phyloP scores from a whole-genome alignment of 2,888 invertebrate species.

The Pyrochroa serraticornis region DNA sequence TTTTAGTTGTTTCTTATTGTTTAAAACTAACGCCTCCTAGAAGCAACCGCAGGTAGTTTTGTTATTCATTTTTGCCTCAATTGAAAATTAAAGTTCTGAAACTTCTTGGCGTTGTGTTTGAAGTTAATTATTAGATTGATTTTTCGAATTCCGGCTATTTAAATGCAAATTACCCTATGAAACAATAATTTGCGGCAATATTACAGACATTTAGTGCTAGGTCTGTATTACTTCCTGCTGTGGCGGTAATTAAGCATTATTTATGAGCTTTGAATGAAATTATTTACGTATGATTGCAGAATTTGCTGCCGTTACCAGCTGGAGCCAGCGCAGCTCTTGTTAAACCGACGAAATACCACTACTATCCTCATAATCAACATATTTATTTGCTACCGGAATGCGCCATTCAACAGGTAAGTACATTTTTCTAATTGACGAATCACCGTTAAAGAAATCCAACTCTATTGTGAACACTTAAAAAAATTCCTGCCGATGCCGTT shows the following conservation, averaged over 20 bases:
- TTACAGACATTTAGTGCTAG: too few relatives aligned
- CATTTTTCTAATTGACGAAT: not conserved
- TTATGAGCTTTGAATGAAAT: constrained; percentile 22
- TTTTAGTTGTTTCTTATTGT: not conserved
- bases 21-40: not conserved
- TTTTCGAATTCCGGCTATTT: not conserved
- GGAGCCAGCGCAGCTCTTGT: constrained; percentile 73
- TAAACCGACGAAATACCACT: constrained; percentile 91
- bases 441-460: not conserved
- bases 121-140: not conserved
- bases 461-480: too few relatives aligned
- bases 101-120: not conserved
- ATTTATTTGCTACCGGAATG: constrained; percentile 91
- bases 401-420: constrained; percentile 84
- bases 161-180: not conserved
- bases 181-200: not conserved
- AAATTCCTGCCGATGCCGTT: too few relatives aligned
- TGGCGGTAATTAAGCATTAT: not conserved
- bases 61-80: not conserved
- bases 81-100: constrained; percentile 3
- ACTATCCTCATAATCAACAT: constrained; percentile 93
- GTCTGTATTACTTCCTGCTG: too few relatives aligned
- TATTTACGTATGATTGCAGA: constrained; percentile 61
- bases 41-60: too few relatives aligned
- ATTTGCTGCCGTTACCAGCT: constrained; percentile 68